These are phyloP conservation scores for Meteorus sp. DNA, from an alignment of 1,140 invertebrate species.

Conservation along the genomic window DNA sequence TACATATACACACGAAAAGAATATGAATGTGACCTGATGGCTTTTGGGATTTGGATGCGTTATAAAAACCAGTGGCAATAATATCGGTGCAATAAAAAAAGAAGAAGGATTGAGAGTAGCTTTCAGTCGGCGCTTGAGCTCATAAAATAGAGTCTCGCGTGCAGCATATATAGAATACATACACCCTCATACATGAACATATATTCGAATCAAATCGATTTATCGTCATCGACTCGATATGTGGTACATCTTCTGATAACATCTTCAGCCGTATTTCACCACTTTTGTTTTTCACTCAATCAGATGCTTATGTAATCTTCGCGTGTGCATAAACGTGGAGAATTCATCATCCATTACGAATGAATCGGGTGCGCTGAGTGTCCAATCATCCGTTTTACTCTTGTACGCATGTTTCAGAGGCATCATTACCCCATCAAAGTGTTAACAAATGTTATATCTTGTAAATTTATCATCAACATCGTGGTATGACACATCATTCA, in stretches of 20 bases:
- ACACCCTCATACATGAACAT: too few species aligned
- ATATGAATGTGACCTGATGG: too few species aligned
- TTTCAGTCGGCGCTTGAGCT: not conserved
- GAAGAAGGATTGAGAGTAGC: too few species aligned
- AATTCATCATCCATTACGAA: slow-evolving; percentile 41
- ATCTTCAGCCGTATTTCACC: not conserved
- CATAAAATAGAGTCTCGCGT: slow-evolving; percentile 5
- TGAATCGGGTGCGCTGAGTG: too few species aligned
- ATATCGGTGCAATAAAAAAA: too few species aligned
- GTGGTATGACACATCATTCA: too few species aligned
- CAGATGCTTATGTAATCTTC: not conserved
- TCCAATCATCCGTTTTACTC: not conserved
- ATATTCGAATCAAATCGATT: slow-evolving; percentile 42
- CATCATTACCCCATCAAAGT: too few species aligned
- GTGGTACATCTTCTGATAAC: not conserved
- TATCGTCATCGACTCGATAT: not conserved
- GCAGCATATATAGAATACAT: too few species aligned
- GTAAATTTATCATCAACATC: too few species aligned
- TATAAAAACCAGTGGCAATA: slow-evolving; percentile 5
- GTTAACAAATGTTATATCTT: too few species aligned
- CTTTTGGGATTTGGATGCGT: slow-evolving; percentile 1
- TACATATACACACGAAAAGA: too few species aligned
- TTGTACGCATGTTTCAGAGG: not conserved
- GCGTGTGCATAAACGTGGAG: slow-evolving; percentile 24
- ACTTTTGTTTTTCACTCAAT: too few species aligned